Percentiles rank a stretch among this genome's conserved stretches.
phyloP scores from a whole-genome alignment of 2,797 vertebrate genomes.

The Gila robusta region DNA sequence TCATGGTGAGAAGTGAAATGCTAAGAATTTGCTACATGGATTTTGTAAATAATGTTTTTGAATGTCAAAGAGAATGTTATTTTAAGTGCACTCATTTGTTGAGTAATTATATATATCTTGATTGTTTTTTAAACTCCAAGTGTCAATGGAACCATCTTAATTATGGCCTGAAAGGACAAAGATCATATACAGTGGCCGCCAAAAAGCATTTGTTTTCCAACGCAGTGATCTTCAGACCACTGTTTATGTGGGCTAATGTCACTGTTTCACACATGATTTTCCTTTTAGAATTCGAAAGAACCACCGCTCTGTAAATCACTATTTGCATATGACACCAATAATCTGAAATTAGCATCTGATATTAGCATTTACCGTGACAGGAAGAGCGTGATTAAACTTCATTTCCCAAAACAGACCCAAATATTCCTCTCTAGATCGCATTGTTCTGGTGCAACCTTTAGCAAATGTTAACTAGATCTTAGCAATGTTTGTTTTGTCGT shows the following conservation, averaged over 20 bases:
- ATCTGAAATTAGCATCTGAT: conserved; percentile 42
- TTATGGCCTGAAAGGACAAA: background rate
- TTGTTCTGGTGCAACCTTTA: conserved; percentile 55
- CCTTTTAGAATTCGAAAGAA: background rate
- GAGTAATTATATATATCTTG: background rate
- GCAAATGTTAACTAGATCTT: conserved; percentile 53
- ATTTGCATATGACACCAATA: conserved; percentile 35
- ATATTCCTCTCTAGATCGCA: conserved; percentile 20
- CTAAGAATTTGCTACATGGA: background rate
- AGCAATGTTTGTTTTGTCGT: conserved; percentile 41
- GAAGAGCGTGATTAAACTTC: conserved; percentile 36
- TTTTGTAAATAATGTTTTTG: background rate
- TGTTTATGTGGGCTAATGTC: background rate
- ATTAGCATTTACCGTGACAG: conserved; percentile 38
- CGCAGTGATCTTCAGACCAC: background rate
- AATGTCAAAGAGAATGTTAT: background rate
- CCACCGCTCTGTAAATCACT: conserved; percentile 1
- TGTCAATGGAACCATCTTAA: conserved; percentile 3
- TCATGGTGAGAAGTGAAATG: conserved; percentile 21
- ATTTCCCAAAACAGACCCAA: conserved; percentile 30
- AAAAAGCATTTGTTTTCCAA: conserved; percentile 1
- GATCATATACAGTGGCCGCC: background rate
- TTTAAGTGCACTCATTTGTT: background rate
- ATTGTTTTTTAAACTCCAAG: background rate
- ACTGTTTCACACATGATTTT: background rate